Evolutionary conservation across 2,888 invertebrate genomes (phyloP).

Genomic region (Gisinianus flammeolus): DNA sequence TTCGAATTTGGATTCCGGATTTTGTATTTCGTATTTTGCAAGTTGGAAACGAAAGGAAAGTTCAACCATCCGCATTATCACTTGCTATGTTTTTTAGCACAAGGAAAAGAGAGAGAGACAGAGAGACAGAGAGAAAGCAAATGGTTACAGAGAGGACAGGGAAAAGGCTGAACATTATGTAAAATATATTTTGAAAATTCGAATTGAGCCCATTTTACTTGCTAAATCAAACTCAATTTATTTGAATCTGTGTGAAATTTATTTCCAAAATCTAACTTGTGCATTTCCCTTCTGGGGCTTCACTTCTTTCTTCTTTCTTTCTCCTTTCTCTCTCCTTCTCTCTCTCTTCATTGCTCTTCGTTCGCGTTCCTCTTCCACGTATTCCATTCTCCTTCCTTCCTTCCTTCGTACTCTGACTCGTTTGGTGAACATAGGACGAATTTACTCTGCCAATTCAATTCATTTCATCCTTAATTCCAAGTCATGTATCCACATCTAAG

Average conservation of each 20-base stretch:
- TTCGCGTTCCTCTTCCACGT: no score
- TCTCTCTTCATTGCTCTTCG: no score
- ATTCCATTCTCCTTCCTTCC: no score
- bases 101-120: neutral
- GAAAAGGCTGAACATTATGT: slow-evolving; percentile 11
- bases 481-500: no score
- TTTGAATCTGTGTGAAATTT: slow-evolving; percentile 5
- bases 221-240: neutral
- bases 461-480: slow-evolving; percentile 8
- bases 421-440: no score
- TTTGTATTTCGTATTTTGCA: no score
- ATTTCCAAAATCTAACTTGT: neutral
- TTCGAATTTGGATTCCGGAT: no score
- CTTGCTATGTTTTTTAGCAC: no score
- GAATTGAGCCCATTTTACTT: neutral
- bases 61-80: slow-evolving; percentile 23
- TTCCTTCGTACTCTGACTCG: no score
- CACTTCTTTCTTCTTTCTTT: no score
- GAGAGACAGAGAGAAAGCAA: slow-evolving; percentile 6
- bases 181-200: neutral
- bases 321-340: neutral
- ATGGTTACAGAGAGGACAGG: neutral
- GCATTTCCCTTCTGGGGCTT: no score
- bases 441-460: slow-evolving; percentile 3
- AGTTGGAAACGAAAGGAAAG: no score